A percentile compares a stretch with the other conserved stretches of the same genome.
phyloP scores from a whole-genome alignment of 2,888 invertebrate species.

The Perithous albicinctus region DNA sequence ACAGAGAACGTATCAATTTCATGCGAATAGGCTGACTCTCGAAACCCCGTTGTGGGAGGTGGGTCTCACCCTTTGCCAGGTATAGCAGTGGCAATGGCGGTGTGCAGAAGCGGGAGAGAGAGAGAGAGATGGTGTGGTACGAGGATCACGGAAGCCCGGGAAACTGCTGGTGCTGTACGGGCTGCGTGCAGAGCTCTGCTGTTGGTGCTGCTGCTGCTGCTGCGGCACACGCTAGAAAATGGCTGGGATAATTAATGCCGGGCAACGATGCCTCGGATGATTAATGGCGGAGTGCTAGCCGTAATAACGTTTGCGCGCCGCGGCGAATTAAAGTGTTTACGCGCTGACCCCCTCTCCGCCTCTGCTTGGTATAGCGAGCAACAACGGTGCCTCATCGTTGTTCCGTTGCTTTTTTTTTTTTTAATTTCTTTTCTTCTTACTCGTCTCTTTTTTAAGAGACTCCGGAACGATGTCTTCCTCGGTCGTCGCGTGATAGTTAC shows the following conservation, averaged over 20 bases:
- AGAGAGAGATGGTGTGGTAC: conserved; percentile 14
- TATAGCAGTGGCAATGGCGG: conserved; percentile 54
- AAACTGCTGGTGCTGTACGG: conserved; percentile 43
- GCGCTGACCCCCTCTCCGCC: conserved; percentile 62
- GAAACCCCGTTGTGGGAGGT: conserved; percentile 75
- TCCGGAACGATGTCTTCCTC: conserved; percentile 30
- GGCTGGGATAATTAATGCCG: conserved; percentile 82
- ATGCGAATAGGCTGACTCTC: conserved; percentile 75
- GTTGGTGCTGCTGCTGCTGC: conserved; percentile 63
- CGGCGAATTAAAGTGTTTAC: conserved; percentile 80
- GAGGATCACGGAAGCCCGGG: conserved; percentile 51
- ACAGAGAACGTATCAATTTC: conserved; percentile 83
- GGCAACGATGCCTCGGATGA: conserved; percentile 80
- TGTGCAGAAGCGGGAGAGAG: conserved; percentile 19
- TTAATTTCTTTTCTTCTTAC: too few relatives aligned
- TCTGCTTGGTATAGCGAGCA: conserved; percentile 6
- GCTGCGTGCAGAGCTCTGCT: conserved; percentile 56
- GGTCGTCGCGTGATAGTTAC: conserved; percentile 34
- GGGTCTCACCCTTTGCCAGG: conserved; percentile 58
- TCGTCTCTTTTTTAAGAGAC: neutral
- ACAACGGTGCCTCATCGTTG: conserved; percentile 23
- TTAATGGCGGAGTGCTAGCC: conserved; percentile 78
- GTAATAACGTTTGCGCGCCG: conserved; percentile 79
- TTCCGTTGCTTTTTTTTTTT: conserved; percentile 18
- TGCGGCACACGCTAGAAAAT: conserved; percentile 77